These are phyloP conservation scores for Sarcoramphus papa DNA, from an alignment of 2,797 vertebrate genomes.

Conservation along the genomic window DNA sequence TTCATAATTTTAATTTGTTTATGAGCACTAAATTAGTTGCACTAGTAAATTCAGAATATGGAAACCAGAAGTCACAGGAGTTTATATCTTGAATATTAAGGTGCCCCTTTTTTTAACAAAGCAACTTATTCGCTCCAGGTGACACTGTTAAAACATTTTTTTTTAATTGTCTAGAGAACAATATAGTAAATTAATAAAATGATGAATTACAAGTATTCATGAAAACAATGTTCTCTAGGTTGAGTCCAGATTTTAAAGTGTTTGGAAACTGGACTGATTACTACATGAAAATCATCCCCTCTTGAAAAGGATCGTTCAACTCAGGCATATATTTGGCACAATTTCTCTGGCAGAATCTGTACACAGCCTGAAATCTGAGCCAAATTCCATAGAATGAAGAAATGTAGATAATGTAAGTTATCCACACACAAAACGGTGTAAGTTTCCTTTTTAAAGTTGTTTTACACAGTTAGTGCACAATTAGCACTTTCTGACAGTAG, in stretches of 20 bases:
- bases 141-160: neutral
- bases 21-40: neutral
- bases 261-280: neutral
- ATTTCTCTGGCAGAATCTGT: neutral
- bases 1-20: neutral
- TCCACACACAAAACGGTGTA: neutral
- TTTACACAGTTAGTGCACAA: neutral
- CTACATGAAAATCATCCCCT: slow-evolving; percentile 12
- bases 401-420: neutral
- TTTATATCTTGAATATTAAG: neutral
- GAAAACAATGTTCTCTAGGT: neutral
- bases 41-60: neutral
- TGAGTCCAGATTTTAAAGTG: slow-evolving; percentile 7
- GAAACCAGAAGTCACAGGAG: neutral
- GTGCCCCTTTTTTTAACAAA: neutral
- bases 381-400: neutral
- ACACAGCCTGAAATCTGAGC: neutral
- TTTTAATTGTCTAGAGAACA: neutral
- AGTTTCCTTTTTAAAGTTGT: neutral
- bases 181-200: slow-evolving; percentile 1
- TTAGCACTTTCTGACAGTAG: neutral
- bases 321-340: neutral
- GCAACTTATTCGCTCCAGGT: neutral
- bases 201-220: slow-evolving; percentile 21
- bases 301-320: slow-evolving; percentile 18